Conservation (phyloP, 2,797 vertebrate genomes). For the Rhinogobio ventralis region DNA sequence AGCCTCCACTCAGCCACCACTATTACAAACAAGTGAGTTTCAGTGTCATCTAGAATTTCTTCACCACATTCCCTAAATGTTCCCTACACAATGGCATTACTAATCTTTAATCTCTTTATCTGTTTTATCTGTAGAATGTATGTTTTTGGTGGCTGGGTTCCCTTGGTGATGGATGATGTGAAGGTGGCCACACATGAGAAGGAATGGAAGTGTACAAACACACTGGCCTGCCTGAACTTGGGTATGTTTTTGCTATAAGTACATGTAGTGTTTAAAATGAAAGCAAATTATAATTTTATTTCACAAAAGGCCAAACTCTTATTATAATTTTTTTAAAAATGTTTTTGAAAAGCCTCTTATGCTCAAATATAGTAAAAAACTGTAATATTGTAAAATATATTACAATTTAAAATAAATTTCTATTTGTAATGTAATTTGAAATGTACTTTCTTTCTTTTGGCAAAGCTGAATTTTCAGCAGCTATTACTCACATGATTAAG, state of each 20-base stretch:
- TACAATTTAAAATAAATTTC: too few relatives aligned
- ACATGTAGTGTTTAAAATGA: neutral
- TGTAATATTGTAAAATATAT: neutral
- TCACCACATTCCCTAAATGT: neutral
- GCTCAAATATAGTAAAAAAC: neutral
- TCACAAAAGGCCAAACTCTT: neutral
- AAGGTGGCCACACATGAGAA: constrained; percentile 97
- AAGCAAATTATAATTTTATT: neutral
- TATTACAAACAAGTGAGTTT: constrained; percentile 92
- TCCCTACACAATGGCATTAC: neutral
- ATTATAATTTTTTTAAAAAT: neutral
- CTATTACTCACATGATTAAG: neutral
- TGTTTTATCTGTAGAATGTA: constrained; percentile 80
- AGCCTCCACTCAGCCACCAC: constrained; percentile 95
- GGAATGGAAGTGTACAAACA: constrained; percentile 99
- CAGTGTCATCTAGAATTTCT: neutral
- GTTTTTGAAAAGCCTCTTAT: too few relatives aligned
- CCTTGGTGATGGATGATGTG: constrained; percentile 94
- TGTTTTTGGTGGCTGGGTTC: constrained; percentile 91
- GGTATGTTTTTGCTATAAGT: constrained; percentile 73
- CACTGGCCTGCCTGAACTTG: constrained; percentile 92
- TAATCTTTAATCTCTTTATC: constrained; percentile 22
- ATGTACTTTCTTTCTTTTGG: neutral
- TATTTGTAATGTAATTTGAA: neutral
- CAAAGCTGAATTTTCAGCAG: neutral